Base-by-base conservation (phyloP, 2,888 invertebrate genomes). In the Thymelicus lineola region DNA sequence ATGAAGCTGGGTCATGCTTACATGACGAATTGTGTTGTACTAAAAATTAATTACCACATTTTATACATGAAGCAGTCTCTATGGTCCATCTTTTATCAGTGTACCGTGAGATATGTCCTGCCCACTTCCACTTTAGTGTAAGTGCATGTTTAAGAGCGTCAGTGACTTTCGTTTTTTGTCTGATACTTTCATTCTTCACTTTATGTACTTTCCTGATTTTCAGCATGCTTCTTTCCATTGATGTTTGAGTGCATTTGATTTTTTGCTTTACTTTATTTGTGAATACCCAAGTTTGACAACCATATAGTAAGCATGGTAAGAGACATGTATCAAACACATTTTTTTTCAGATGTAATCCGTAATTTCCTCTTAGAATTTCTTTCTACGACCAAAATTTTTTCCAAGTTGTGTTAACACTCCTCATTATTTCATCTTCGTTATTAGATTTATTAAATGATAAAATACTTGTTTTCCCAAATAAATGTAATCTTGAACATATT, bases 391-490 rank as follows among this genome's bases (percentile, higher is more conserved):
- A 74, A 48, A 45, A 72, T 59, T 74, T 72, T 4, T 66, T 73
- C 75, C 76, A 74, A 4, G 71, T 65, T 20, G 60, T 53, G 15
- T 55, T 60, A 7, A 72, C 57, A 59, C 74, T 66, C 65, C 74
- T 70, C 0, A 62, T 59, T 20, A 75, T 28, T 70, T 76, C 74
- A 53, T 72, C 63, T 64, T 63, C 65, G 7, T 65, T 70, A 6
- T 15, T 68, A 9, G 58, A 28, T n/a, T 36, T 28, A 14, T 50
- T 57, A 50, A 73, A 71, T 17, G 74, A 72, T 0, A 75, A n/a
- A n/a, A n/a, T n/a, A n/a, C 53, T 57, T 71, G 71, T 55, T 75
- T 71, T 0, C 73, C 73, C 15, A 76, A 46, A 42, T 76, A 75
- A 1, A 74, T 59, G 38, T 74, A 73, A 9, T 71, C 20, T 5